Evolutionary conservation across 2,113 vertebrate genomes (phyloP).

Genomic region (Sorex fumeus): DNA sequence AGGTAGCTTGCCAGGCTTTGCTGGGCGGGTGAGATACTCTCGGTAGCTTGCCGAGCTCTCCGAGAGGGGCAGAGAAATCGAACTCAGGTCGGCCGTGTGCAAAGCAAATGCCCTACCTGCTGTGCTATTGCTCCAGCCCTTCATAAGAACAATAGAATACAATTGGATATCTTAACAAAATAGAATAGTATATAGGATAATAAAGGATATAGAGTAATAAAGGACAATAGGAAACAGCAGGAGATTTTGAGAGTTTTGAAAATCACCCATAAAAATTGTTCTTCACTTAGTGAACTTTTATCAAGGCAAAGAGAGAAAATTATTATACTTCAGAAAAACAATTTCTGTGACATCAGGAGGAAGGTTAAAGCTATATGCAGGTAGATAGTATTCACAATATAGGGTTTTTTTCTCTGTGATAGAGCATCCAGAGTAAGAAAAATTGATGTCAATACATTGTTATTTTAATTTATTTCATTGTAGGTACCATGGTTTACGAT

Average conservation of each 20-base stretch:
- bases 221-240: background rate
- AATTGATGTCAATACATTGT: background rate
- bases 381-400: background rate
- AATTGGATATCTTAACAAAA: background rate
- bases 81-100: too few species aligned
- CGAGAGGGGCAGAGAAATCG: too few species aligned
- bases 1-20: too few species aligned
- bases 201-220: background rate
- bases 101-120: too few species aligned
- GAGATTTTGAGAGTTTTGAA: conserved; percentile 15
- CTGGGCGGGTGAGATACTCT: too few species aligned
- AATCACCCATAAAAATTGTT: background rate
- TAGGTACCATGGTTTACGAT: too few species aligned
- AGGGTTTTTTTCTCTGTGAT: background rate
- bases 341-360: background rate
- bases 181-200: background rate
- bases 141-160: background rate
- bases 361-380: conserved; percentile 16
- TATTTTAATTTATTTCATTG: too few species aligned
- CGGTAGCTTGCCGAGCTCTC: too few species aligned
- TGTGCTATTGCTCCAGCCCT: too few species aligned
- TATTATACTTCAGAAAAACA: conserved; percentile 15
- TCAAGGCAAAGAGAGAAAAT: conserved; percentile 40
- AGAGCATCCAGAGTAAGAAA: background rate
- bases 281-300: background rate